These are phyloP conservation scores for Rhabdophis nuchalis DNA, from an alignment of 2,797 vertebrate genomes.

Conservation along the genomic window DNA sequence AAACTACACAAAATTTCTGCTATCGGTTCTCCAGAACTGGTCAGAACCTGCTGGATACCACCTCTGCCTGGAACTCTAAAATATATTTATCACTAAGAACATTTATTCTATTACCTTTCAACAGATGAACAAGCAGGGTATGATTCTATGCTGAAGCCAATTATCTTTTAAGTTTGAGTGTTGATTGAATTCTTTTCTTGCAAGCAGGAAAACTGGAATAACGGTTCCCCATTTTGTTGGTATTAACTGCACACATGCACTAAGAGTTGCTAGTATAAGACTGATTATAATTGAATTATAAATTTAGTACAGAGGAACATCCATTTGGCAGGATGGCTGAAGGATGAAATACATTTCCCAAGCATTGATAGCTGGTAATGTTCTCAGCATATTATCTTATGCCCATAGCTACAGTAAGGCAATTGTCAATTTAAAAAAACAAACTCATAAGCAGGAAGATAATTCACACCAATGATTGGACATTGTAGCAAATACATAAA, in stretches of 20 bases:
- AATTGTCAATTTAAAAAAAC: constrained; percentile 36
- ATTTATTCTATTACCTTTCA: constrained; percentile 22
- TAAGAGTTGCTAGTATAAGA: constrained; percentile 60
- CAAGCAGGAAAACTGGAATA: constrained; percentile 39
- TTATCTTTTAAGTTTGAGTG: constrained; percentile 39
- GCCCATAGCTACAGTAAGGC: constrained; percentile 37
- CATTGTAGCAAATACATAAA: constrained; percentile 14
- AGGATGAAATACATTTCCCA: constrained; percentile 63
- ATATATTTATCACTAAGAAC: constrained; percentile 41
- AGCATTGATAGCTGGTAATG: constrained; percentile 39
- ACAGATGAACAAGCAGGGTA: constrained; percentile 23
- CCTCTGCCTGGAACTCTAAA: constrained; percentile 17
- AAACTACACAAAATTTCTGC: too few species aligned
- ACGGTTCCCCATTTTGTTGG: constrained; percentile 57
- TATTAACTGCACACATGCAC: constrained; percentile 68
- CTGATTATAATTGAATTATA: constrained; percentile 67
- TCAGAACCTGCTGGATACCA: too few species aligned
- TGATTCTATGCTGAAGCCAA: constrained; percentile 42
- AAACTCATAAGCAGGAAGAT: constrained; percentile 16
- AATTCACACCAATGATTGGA: constrained; percentile 17
- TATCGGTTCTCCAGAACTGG: too few species aligned
- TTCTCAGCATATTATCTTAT: constrained; percentile 55
- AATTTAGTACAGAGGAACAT: constrained; percentile 65
- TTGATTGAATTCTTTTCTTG: constrained; percentile 43
- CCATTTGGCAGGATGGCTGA: constrained; percentile 61